These are phyloP conservation scores for Liasis olivaceus DNA, from an alignment of 2,797 vertebrate genomes.

Conservation along the genomic window DNA sequence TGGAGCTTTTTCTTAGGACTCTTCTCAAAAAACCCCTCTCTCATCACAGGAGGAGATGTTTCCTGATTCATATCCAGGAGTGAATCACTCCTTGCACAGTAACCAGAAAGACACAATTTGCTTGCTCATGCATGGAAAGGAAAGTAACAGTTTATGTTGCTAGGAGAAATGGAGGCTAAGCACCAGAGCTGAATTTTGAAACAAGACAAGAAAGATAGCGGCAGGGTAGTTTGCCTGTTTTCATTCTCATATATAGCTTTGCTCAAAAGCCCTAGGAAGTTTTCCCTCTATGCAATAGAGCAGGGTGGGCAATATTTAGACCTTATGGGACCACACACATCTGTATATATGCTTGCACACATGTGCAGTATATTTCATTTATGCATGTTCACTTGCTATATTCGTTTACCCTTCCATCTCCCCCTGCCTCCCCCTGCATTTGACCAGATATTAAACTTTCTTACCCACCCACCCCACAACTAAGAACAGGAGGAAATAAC, in stretches of 20 bases:
- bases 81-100: conserved; percentile 58
- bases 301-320: not conserved
- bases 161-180: conserved; percentile 31
- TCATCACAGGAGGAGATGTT: conserved; percentile 50
- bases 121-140: conserved; percentile 31
- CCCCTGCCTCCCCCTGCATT: not conserved
- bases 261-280: conserved; percentile 23
- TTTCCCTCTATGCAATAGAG: conserved; percentile 4
- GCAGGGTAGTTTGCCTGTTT: conserved; percentile 46
- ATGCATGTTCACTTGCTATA: not conserved
- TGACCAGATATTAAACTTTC: not conserved
- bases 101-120: conserved; percentile 30
- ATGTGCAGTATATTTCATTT: not conserved
- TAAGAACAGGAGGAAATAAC: not conserved
- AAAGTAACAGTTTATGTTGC: conserved; percentile 14
- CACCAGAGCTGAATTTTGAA: not conserved
- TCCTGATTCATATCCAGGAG: conserved; percentile 59
- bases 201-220: not conserved
- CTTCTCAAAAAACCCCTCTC: not conserved
- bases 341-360: not conserved
- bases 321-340: not conserved
- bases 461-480: not conserved
- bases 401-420: not conserved
- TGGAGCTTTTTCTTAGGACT: conserved; percentile 3
- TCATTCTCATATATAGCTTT: conserved; percentile 24